phyloP scores from a whole-genome alignment of 2,888 invertebrate species.

The Leuctra nigra region DNA sequence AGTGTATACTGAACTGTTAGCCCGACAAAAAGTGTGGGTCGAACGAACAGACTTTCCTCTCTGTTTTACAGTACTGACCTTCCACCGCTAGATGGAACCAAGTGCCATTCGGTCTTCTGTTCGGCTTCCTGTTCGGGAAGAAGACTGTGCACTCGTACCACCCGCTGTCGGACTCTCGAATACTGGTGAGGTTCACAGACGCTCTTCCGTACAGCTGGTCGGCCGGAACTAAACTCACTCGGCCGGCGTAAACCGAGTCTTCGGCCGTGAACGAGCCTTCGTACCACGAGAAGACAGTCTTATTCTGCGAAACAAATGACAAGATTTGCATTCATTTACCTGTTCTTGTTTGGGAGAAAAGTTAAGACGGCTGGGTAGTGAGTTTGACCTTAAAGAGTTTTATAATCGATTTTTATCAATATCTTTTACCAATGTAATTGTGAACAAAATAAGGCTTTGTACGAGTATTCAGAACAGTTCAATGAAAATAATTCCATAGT shows the following conservation, averaged over 20 bases:
- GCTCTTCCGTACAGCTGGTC: slow-evolving; percentile 52
- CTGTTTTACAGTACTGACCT: slow-evolving; percentile 53
- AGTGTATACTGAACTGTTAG: no score
- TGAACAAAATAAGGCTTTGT: no score
- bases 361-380: no score
- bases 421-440: no score
- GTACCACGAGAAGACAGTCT: slow-evolving; percentile 75
- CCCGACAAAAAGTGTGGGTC: no score
- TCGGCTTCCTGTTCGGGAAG: slow-evolving; percentile 83
- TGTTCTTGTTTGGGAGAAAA: no score
- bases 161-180: slow-evolving; percentile 82
- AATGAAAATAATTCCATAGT: no score
- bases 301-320: slow-evolving; percentile 55
- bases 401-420: no score
- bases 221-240: slow-evolving; percentile 56
- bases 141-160: slow-evolving; percentile 87
- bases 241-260: slow-evolving; percentile 59
- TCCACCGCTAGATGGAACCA: slow-evolving; percentile 84
- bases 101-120: slow-evolving; percentile 78
- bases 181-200: slow-evolving; percentile 77
- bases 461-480: no score
- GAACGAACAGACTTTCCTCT: no score
- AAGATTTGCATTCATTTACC: no score
- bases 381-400: no score
- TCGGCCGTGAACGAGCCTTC: slow-evolving; percentile 61